Evolutionary conservation across 2,113 vertebrate species (phyloP), one percentile per base, ranked within the genome.

Genomic region (Pipa parva): DNA sequence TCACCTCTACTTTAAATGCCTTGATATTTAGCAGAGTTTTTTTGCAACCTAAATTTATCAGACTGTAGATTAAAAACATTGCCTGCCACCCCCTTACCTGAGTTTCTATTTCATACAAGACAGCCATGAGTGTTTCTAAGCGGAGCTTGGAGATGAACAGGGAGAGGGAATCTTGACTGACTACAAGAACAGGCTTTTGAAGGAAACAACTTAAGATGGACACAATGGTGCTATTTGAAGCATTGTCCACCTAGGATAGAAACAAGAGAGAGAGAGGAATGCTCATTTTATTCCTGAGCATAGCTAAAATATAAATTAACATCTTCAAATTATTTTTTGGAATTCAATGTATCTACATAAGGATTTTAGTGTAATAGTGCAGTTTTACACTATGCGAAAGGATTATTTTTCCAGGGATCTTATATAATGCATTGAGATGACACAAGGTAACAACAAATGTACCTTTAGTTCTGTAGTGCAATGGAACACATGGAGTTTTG

Each of bases 101-200:
- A 29, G 63, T 1, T 0, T 49, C 71, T 39, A 77, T 45, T 7
- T 49, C 10, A 5, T 63, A 49, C 45, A 77, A 22, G 25, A 73
- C 54, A 7, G 4, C 17, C 29, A 59, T 59, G 28, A 79, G 31
- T 5, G 59, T 72, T 33, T 68, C 25, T 6, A 57, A 17, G 28
- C 5, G 20, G 11, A 76, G 46, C 17, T 63, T 33, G 29, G 63
- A 64, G 25, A 78, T 72, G 28, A 78, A 33, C 21, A 76, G 15
- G 17, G 74, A 45, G 27, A 72, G 74, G 17, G 74, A 52, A 3
- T 12, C 63, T 72, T 76, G 78, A 24, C 71, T 67, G 18, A 68
- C 17, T 2, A 9, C 26, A 17, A 60, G 42, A 3, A 21, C 3
- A 6, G 51, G 21, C 24, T 59, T 22, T 7, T 55, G 64, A 51